phyloP scores from a whole-genome alignment of 1,140 invertebrate species.

The Trichonephila inaurata region DNA sequence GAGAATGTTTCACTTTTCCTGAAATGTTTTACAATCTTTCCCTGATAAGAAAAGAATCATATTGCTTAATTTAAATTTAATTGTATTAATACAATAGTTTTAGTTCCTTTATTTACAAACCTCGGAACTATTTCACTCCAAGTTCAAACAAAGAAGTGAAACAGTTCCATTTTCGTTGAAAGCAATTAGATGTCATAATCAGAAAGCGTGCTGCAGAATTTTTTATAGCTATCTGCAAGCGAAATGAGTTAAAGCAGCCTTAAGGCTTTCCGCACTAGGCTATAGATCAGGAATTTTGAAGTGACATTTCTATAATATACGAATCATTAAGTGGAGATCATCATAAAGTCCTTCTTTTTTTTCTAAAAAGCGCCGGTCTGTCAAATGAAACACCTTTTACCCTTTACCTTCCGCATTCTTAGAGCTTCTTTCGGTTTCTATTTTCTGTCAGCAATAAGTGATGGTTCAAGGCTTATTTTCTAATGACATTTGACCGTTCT shows the following conservation, averaged over 20 bases:
- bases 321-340: neutral
- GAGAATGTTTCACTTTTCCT: neutral
- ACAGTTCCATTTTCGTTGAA: neutral
- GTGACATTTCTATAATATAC: neutral
- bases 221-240: neutral
- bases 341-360: neutral
- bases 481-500: conserved; percentile 38
- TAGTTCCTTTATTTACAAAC: neutral
- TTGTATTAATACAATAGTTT: neutral
- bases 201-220: too few species aligned
- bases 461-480: conserved; percentile 5
- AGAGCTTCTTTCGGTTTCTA: neutral
- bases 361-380: neutral
- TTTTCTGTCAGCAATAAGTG: conserved; percentile 38
- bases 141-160: neutral
- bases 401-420: conserved; percentile 39
- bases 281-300: neutral
- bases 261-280: neutral
- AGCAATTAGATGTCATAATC: neutral
- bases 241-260: neutral
- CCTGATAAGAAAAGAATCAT: neutral
- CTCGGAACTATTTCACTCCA: neutral
- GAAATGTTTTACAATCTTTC: neutral
- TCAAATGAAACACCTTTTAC: neutral
- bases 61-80: neutral